These are phyloP conservation scores for Dendrocincla tyrannina DNA, from an alignment of 2,797 vertebrate species.

Conservation along the genomic window DNA sequence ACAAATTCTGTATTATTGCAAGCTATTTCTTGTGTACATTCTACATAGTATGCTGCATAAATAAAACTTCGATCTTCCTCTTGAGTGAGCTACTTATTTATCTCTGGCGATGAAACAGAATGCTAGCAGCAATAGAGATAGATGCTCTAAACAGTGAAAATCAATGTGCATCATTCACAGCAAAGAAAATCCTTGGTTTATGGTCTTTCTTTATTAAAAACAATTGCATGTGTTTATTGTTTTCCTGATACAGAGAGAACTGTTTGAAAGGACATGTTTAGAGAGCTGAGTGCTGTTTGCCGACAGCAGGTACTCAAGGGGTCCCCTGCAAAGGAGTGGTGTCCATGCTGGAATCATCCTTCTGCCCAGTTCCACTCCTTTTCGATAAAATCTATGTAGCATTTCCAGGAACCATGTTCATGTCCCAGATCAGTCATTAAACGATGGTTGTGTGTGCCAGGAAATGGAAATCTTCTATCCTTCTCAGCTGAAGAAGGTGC, in stretches of 20 bases:
- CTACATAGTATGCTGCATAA: neutral
- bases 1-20: neutral
- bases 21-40: neutral
- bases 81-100: neutral
- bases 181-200: neutral
- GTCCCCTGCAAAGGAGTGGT: neutral
- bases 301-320: neutral
- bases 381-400: neutral
- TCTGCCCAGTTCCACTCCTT: neutral
- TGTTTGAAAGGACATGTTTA: neutral
- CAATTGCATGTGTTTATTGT: neutral
- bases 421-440: neutral
- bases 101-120: neutral
- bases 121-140: neutral
- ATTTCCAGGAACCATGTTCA: neutral
- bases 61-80: neutral
- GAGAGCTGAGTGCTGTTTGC: neutral
- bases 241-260: neutral
- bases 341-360: neutral
- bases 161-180: neutral
- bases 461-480: neutral
- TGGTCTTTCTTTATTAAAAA: neutral
- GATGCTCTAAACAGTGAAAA: neutral
- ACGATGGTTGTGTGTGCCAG: neutral
- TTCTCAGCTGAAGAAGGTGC: neutral